phyloP scores from a whole-genome alignment of 2,888 invertebrate genomes.

The Saturnia pavonia region DNA sequence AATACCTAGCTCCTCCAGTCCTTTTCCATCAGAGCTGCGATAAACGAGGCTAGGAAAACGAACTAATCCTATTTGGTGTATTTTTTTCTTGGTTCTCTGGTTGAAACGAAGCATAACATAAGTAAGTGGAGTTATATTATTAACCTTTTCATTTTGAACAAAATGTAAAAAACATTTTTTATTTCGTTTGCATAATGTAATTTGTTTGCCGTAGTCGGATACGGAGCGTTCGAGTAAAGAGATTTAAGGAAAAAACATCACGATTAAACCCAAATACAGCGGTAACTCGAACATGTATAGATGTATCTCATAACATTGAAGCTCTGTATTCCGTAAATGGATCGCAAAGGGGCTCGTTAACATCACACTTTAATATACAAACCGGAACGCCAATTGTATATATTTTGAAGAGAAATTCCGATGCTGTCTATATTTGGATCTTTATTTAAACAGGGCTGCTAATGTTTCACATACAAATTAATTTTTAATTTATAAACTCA shows the following conservation, averaged over 20 bases:
- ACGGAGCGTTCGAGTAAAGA: not conserved
- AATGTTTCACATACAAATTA: not conserved
- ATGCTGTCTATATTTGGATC: slow-evolving; percentile 7
- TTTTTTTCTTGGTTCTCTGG: too few species aligned
- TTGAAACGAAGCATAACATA: too few species aligned
- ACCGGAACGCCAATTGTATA: slow-evolving; percentile 12
- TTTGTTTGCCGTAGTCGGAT: not conserved
- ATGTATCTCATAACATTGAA: slow-evolving; percentile 3
- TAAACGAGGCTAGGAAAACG: too few species aligned
- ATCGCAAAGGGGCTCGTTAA: slow-evolving; percentile 7
- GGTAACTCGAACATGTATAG: not conserved
- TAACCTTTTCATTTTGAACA: not conserved
- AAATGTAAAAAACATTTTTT: not conserved
- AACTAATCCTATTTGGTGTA: too few species aligned
- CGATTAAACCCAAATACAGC: not conserved
- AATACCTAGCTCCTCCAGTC: too few species aligned
- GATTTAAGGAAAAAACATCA: not conserved
- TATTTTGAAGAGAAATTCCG: slow-evolving; percentile 6
- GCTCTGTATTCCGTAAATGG: slow-evolving; percentile 8
- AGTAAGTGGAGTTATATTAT: not conserved
- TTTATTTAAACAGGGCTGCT: not conserved
- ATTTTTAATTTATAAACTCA: not conserved
- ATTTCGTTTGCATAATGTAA: not conserved
- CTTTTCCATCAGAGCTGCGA: too few species aligned
- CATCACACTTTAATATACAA: slow-evolving; percentile 2